phyloP scores from a whole-genome alignment of 2,888 invertebrate genomes.

The Ormyrus nitidulus region DNA sequence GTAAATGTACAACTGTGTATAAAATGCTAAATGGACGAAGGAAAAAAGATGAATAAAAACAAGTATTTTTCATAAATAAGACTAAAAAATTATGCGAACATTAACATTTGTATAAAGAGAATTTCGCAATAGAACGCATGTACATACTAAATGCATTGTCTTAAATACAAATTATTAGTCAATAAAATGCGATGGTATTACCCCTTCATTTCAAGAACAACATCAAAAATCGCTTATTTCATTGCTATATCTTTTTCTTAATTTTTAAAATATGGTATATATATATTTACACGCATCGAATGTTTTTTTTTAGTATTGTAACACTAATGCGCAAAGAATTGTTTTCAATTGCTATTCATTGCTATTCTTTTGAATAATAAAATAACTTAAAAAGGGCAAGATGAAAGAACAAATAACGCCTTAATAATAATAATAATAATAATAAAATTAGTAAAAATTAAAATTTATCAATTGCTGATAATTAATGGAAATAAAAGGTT shows the following conservation, averaged over 20 bases:
- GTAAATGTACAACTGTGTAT: conserved; percentile 55
- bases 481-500: conserved; percentile 36
- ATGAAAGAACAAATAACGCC: conserved; percentile 39
- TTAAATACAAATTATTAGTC: conserved; percentile 52
- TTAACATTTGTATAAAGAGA: conserved; percentile 58
- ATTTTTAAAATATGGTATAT: conserved; percentile 45
- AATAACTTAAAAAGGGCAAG: conserved; percentile 33
- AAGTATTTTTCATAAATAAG: conserved; percentile 57
- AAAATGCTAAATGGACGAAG: conserved; percentile 49
- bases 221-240: conserved; percentile 49
- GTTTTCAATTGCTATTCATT: conserved; percentile 23
- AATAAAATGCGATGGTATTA: conserved; percentile 46
- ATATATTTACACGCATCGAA: conserved; percentile 54
- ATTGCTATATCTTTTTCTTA: conserved; percentile 42
- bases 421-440: conserved; percentile 32
- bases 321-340: conserved; percentile 42
- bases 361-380: conserved; percentile 13
- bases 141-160: conserved; percentile 52
- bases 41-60: conserved; percentile 54
- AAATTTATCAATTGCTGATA: conserved; percentile 28
- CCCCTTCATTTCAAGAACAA: conserved; percentile 34
- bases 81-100: conserved; percentile 57
- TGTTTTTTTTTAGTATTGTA: conserved; percentile 49
- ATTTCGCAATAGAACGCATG: conserved; percentile 46
- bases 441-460: conserved; percentile 17